Percentiles rank a stretch among this genome's conserved stretches.
phyloP scores from a whole-genome alignment of 35 echinoderm and acorn worm species.

The Eucidaris tribuloides region DNA sequence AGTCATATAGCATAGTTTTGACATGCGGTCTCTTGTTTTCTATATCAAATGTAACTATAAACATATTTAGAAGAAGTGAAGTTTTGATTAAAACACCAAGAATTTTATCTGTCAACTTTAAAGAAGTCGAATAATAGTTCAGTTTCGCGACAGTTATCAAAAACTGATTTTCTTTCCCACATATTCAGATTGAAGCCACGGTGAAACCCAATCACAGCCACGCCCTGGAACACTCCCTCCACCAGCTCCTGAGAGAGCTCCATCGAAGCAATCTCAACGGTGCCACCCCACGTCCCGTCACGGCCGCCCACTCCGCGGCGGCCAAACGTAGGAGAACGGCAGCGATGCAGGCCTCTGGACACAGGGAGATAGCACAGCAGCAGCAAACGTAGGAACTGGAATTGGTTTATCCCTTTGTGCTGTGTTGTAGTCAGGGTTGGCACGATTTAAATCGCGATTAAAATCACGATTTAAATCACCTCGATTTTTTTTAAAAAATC shows the following conservation, averaged over 20 bases:
- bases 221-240: conserved; percentile 82
- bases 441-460: too few species aligned
- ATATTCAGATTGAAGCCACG: conserved; percentile 35
- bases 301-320: conserved; percentile 50
- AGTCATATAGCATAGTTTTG: too few species aligned
- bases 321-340: conserved; percentile 72
- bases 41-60: too few species aligned
- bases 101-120: background rate
- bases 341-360: conserved; percentile 53
- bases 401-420: too few species aligned
- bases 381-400: conserved; percentile 82
- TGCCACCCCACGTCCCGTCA: conserved; percentile 80
- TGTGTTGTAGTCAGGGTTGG: too few species aligned
- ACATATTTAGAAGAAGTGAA: too few species aligned
- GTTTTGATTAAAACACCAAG: too few species aligned
- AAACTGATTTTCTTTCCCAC: background rate
- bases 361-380: conserved; percentile 66
- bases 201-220: conserved; percentile 66
- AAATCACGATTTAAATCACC: too few species aligned
- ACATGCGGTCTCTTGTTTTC: too few species aligned
- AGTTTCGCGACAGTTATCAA: too few species aligned
- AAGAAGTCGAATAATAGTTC: background rate
- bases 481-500: too few species aligned
- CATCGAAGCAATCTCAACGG: conserved; percentile 85
- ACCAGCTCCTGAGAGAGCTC: conserved; percentile 78